Conservation (phyloP, 2,113 vertebrate genomes). For the Brachyhypopomus occidentalis region DNA sequence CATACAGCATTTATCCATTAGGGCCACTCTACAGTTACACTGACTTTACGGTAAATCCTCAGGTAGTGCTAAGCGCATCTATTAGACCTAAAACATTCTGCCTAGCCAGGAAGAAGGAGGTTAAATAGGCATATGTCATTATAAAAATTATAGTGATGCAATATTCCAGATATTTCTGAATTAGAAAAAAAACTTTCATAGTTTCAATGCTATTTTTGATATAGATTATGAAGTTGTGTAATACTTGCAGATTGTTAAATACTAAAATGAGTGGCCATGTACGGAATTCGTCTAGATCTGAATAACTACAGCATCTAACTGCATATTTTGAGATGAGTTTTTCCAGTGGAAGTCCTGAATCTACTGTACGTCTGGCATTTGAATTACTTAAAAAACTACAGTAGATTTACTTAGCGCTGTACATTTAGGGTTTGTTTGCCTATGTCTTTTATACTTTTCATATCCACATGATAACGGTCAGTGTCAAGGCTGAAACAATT, state of each 20-base stretch:
- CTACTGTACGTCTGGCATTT: constrained; percentile 53
- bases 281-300: constrained; percentile 63
- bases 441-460: constrained; percentile 60
- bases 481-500: constrained; percentile 67
- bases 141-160: constrained; percentile 43
- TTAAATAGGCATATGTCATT: constrained; percentile 40
- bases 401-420: constrained; percentile 53
- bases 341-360: constrained; percentile 69
- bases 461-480: constrained; percentile 69
- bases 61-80: constrained; percentile 45
- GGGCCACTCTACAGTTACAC: constrained; percentile 63
- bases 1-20: constrained; percentile 70
- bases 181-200: constrained; percentile 33
- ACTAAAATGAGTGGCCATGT: constrained; percentile 46
- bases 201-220: constrained; percentile 40
- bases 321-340: constrained; percentile 70
- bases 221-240: constrained; percentile 25
- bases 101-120: constrained; percentile 38
- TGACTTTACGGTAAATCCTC: constrained; percentile 43
- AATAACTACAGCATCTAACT: constrained; percentile 67
- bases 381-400: constrained; percentile 47
- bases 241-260: constrained; percentile 56
- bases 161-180: constrained; percentile 28
- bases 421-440: constrained; percentile 67
- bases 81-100: constrained; percentile 51